Evolutionary conservation across 92 coral and sea anemone genomes (phyloP), one percentile per base, ranked within the genome.

Genomic region (Phenganax stokvisi): DNA sequence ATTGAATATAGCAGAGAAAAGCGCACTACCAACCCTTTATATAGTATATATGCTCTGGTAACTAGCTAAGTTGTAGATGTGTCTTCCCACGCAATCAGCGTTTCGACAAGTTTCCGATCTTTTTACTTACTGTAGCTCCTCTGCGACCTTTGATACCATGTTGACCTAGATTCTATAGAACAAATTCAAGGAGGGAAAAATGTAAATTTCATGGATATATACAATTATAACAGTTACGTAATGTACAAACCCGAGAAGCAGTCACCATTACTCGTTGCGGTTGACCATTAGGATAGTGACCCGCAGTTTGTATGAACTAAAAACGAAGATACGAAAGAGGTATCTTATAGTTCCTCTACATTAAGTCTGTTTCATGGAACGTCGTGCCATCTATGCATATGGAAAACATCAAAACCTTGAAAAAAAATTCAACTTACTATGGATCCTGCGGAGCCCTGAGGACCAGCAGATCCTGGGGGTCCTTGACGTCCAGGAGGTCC

Each of bases 401-500:
- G 3, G 65, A 25, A 59, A 59, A 4, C 20, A 25, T 59, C 20
- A 59, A 13, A 4, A 6, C 20, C 4, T 59, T 5, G 9, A 64
- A 9, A 1, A 9, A 68, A 10, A 30, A 3, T 68, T 68, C 54
- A n/a, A 68, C 73, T 68, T 30, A 68, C 73, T 30, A 68, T 68
- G 6, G 73, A 52, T 68, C 73, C 73, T 3, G 53, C 17, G 10
- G 73, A 16, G 47, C 73, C 73, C 15, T 30, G 54, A 60, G 84
- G 84, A 20, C 97, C 97, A 1, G 87, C 75, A 69, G 67, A 51
- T 83, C 90, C 96, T 20, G 81, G 65, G 10, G 83, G 72, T 28
- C 96, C 96, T 12, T 27, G 8, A 15, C 85, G 85, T 51, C 94
- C 92, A 7, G 73, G 84, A 0, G 80, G 67, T 44, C 92, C 92